These are phyloP conservation scores for Myrmecobius fasciatus DNA, from an alignment of 2,113 vertebrate genomes.

Conservation along the genomic window DNA sequence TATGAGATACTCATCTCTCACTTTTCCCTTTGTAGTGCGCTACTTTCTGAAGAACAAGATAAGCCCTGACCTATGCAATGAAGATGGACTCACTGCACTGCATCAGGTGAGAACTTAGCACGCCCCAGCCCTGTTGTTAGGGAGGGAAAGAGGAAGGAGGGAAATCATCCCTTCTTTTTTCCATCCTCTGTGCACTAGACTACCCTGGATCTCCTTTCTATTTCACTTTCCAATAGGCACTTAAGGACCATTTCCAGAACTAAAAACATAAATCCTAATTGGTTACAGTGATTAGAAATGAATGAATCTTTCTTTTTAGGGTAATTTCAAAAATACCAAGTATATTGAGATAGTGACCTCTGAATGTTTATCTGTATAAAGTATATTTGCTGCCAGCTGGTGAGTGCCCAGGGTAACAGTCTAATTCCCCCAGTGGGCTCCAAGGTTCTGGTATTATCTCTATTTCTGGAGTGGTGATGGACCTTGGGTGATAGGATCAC, in stretches of 20 bases:
- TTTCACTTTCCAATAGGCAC: neutral
- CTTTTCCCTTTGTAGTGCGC: constrained; percentile 87
- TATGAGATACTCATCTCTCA: constrained; percentile 52
- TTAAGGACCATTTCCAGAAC: neutral
- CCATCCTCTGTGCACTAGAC: neutral
- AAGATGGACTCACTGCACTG: constrained; percentile 96
- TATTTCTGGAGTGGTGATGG: neutral
- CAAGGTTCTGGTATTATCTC: neutral
- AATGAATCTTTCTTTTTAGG: neutral
- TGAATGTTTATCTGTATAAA: neutral
- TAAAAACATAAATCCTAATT: neutral
- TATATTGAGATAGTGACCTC: neutral
- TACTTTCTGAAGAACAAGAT: constrained; percentile 95
- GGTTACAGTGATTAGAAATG: neutral
- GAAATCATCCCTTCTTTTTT: neutral
- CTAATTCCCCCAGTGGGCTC: neutral
- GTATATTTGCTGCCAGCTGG: neutral
- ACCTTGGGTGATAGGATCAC: neutral
- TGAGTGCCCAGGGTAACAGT: neutral
- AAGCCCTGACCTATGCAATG: constrained; percentile 96
- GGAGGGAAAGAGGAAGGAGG: neutral
- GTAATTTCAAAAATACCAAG: neutral
- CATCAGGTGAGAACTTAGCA: constrained; percentile 91
- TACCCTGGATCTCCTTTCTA: neutral
- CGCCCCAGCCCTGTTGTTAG: neutral